Percentiles rank a stretch among this genome's conserved stretches.
These are phyloP conservation scores for Lophura nycthemera DNA, from an alignment of 2,113 vertebrate species.

Conservation along the genomic window DNA sequence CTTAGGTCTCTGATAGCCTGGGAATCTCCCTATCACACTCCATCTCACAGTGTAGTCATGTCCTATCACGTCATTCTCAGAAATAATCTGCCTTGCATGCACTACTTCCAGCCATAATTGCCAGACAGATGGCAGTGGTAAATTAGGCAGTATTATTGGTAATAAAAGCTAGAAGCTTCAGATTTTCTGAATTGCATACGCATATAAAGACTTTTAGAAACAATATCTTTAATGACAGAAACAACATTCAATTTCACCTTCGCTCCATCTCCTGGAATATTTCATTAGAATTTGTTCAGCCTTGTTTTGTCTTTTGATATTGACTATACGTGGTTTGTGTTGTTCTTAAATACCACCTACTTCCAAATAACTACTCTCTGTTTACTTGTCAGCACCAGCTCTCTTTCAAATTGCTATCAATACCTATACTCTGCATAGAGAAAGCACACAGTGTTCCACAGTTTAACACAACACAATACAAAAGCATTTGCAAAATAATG, in stretches of 20 bases:
- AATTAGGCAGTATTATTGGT: slow-evolving; percentile 53
- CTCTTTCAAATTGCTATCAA: background rate
- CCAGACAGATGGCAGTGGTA: slow-evolving; percentile 56
- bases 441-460: background rate
- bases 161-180: slow-evolving; percentile 57
- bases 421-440: background rate
- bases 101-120: slow-evolving; percentile 30
- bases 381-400: background rate
- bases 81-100: slow-evolving; percentile 39
- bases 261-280: background rate
- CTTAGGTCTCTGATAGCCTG: background rate
- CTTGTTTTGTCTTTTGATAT: background rate
- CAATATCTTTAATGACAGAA: slow-evolving; percentile 22
- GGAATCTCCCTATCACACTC: background rate
- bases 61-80: background rate
- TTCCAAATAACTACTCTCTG: background rate
- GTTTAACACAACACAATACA: background rate
- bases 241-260: slow-evolving; percentile 1
- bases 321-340: background rate
- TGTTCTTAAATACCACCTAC: slow-evolving; percentile 21
- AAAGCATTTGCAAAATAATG: slow-evolving; percentile 38
- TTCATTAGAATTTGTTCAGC: background rate
- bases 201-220: slow-evolving; percentile 17
- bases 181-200: slow-evolving; percentile 39
- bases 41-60: background rate